Conservation (phyloP, 1,140 invertebrate genomes). For the Dolichoris vasculosae region DNA sequence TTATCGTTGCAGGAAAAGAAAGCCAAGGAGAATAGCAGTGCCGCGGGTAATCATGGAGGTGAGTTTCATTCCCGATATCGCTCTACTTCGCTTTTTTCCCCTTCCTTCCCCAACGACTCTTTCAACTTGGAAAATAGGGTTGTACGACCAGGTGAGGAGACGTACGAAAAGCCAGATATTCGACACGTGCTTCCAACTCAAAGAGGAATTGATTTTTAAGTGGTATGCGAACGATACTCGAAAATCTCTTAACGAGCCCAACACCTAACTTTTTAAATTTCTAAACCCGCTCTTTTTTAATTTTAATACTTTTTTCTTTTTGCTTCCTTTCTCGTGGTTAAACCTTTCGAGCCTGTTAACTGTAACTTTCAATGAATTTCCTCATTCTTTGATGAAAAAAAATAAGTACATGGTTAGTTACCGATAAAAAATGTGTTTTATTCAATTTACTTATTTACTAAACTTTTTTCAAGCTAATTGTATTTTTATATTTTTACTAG, state of each 20-base stretch:
- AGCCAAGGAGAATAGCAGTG: conserved; percentile 69
- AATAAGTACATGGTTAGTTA: too few species aligned
- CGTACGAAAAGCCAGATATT: neutral
- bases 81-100: conserved; percentile 23
- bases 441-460: too few species aligned
- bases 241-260: too few species aligned
- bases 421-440: too few species aligned
- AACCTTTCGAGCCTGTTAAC: neutral
- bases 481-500: too few species aligned
- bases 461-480: too few species aligned
- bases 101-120: neutral
- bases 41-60: conserved; percentile 70
- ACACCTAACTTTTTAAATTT: too few species aligned
- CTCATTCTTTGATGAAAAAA: too few species aligned
- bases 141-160: neutral
- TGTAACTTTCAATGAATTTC: too few species aligned
- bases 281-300: neutral
- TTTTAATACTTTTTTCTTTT: neutral
- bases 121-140: neutral
- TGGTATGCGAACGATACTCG: too few species aligned
- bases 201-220: conserved; percentile 13
- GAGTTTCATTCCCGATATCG: conserved; percentile 53
- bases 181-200: conserved; percentile 34
- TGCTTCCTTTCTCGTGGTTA: neutral
- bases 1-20: conserved; percentile 69